Evolutionary conservation across 2,888 invertebrate species (phyloP).

Genomic region (Melipona bicolor): DNA sequence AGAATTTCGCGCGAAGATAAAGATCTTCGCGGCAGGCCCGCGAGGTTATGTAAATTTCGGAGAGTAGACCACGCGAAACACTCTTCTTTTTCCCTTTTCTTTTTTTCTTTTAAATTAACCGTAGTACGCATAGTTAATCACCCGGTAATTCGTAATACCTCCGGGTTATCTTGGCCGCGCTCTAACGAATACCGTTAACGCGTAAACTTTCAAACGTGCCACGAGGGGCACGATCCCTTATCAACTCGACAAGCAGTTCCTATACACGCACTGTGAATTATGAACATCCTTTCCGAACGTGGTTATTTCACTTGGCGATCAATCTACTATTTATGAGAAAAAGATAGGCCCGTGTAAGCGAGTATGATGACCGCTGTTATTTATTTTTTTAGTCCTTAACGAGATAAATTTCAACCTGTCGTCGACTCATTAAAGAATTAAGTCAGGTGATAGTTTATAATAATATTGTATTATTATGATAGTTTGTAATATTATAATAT

Average conservation of each 20-base stretch:
- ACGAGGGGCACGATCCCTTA: conserved; percentile 33
- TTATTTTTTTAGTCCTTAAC: too few relatives aligned
- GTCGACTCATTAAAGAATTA: too few relatives aligned
- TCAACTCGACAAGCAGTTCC: conserved; percentile 24
- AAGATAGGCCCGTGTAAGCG: too few relatives aligned
- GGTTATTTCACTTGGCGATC: background rate
- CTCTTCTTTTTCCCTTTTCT: background rate
- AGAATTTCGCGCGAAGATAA: background rate
- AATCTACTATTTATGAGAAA: conserved; percentile 17
- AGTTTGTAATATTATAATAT: too few relatives aligned
- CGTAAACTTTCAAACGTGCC: conserved; percentile 28
- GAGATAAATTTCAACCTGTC: too few relatives aligned
- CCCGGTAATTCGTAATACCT: conserved; percentile 35
- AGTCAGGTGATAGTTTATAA: too few relatives aligned
- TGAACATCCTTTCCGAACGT: background rate
- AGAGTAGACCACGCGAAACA: background rate
- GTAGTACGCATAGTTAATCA: conserved; percentile 48
- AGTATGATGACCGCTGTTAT: too few relatives aligned
- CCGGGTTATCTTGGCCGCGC: conserved; percentile 45
- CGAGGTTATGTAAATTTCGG: background rate
- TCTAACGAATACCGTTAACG: conserved; percentile 46
- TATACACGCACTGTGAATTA: conserved; percentile 16
- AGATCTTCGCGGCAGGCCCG: background rate
- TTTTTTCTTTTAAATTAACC: conserved; percentile 36
- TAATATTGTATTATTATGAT: too few relatives aligned